Evolutionary conservation across 2,113 vertebrate genomes (phyloP).

Genomic region (Galbula dea): DNA sequence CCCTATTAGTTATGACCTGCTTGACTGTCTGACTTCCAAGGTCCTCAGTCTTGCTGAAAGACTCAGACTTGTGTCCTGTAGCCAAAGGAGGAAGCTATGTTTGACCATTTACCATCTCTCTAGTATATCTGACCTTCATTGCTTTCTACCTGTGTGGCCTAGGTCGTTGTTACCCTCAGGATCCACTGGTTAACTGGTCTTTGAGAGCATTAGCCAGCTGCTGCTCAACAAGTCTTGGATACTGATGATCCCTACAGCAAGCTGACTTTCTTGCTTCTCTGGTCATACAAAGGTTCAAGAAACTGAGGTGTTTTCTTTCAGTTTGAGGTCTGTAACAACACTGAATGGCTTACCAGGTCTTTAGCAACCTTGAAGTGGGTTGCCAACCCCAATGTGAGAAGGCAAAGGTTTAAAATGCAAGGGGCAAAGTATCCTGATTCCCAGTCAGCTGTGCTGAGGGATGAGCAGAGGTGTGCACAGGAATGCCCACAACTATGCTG

Average conservation of each 20-base stretch:
- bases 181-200: background rate
- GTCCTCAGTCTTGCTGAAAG: background rate
- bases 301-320: fast-evolving
- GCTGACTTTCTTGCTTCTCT: background rate
- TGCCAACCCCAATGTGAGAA: background rate
- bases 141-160: background rate
- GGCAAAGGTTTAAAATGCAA: background rate
- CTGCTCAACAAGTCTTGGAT: background rate
- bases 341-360: background rate
- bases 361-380: background rate
- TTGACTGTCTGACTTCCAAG: background rate
- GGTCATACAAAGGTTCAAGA: background rate
- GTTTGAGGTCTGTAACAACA: no score
- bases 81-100: background rate
- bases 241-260: background rate
- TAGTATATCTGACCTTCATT: background rate
- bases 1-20: background rate
- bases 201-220: background rate
- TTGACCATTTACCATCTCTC: background rate
- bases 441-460: background rate
- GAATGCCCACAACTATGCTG: background rate
- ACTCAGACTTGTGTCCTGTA: background rate
- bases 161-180: background rate
- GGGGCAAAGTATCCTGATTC: background rate
- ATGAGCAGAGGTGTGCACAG: background rate